Evolutionary conservation across 2,888 invertebrate species (phyloP).

Genomic region (Diadegma fenestrale): DNA sequence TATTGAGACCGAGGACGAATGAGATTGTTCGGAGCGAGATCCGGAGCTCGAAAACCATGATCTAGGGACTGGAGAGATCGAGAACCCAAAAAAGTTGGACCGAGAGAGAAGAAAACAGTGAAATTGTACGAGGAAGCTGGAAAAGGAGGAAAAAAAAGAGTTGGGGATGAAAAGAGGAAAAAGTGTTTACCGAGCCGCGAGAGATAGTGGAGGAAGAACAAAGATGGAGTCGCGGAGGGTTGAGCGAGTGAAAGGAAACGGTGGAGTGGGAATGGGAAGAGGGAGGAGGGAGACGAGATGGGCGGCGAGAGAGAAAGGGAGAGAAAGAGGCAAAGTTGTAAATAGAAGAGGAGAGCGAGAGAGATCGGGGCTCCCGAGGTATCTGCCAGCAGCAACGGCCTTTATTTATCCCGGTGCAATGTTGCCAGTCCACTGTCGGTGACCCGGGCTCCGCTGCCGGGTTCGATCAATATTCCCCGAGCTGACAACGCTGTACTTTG

Average conservation of each 20-base stretch:
- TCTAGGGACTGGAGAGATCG: background rate
- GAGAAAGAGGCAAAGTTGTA: slow-evolving; percentile 11
- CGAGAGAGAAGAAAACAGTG: background rate
- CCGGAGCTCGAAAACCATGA: background rate
- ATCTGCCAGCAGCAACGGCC: slow-evolving; percentile 68
- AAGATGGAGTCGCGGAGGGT: slow-evolving; percentile 32
- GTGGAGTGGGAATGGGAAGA: background rate
- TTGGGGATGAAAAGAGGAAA: slow-evolving; percentile 7
- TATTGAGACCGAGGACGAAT: background rate
- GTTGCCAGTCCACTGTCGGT: slow-evolving; percentile 80
- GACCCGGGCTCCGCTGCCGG: slow-evolving; percentile 74
- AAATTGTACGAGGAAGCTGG: slow-evolving; percentile 6
- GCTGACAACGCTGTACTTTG: slow-evolving; percentile 76
- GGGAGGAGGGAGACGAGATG: slow-evolving; percentile 15
- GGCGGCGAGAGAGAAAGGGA: background rate
- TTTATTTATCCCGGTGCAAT: slow-evolving; percentile 71
- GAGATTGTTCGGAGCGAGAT: background rate
- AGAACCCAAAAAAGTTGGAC: background rate
- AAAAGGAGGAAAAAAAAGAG: background rate
- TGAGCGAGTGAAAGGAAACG: slow-evolving; percentile 48
- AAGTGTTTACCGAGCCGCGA: background rate
- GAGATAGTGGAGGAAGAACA: slow-evolving; percentile 30
- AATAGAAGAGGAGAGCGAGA: background rate
- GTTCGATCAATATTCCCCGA: slow-evolving; percentile 72
- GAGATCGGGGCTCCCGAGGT: slow-evolving; percentile 68